Conservation (phyloP, 2,113 vertebrate genomes). For the Alces alces region DNA sequence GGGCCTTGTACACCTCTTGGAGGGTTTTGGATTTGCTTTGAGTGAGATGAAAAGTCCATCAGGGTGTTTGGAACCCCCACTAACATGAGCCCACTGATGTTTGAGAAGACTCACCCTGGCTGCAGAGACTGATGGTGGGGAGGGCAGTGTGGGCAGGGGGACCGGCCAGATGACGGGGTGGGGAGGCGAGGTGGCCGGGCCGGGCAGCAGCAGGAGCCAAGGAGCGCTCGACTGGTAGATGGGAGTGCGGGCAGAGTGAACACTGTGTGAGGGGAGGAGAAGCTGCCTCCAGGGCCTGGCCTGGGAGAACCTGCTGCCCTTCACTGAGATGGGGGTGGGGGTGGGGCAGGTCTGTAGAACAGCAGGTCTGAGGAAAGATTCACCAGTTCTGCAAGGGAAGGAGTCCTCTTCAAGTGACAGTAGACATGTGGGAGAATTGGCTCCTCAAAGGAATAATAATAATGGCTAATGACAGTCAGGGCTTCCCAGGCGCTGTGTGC, state of each 20-base stretch:
- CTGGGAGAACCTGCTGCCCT: not conserved
- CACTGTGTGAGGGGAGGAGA: not conserved
- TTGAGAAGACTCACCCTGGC: not conserved
- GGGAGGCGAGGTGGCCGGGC: not conserved
- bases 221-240: not conserved
- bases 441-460: not conserved
- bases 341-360: not conserved
- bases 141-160: not conserved
- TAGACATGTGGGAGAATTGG: not conserved
- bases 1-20: not conserved
- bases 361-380: not conserved
- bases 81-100: not conserved
- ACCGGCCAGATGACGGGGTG: not conserved
- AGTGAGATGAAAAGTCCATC: not conserved
- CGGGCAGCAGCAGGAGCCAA: not conserved
- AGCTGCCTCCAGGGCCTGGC: not conserved
- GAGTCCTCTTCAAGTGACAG: not conserved
- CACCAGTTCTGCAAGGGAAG: not conserved
- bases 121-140: not conserved
- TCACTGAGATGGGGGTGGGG: not conserved
- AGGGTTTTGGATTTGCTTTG: not conserved
- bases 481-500: not conserved
- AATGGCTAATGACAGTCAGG: not conserved
- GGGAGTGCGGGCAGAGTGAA: not conserved
- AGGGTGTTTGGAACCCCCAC: not conserved